Evolutionary conservation across 2,888 invertebrate genomes (phyloP), one percentile per base, ranked within the genome.

Genomic region (Diabrotica balteata): DNA sequence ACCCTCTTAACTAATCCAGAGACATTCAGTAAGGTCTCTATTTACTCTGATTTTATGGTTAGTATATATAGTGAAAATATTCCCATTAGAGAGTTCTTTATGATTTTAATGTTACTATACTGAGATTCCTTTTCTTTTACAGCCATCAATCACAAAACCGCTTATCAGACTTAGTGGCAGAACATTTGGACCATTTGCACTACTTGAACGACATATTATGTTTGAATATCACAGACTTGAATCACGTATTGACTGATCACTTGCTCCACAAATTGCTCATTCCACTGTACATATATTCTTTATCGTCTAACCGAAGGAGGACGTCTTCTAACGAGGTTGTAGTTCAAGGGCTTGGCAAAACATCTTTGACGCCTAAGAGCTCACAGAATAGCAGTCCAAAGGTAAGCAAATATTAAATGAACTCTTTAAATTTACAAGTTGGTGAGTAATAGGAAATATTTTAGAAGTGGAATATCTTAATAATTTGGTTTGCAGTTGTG

Each of bases 151-250:
- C 95, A 22, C 92, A 95, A 80, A 93, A 94, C 78, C 90, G 95
- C 78, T 87, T 99, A 59, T 91, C 96, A 9, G 97, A 97, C 84
- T 85, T 98, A 72, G 97, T 98, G 2, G 98, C 97, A 0, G 98
- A 98, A 84, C 98, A 98, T 84, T 86, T 98, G 73, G 98, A 99
- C 84, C 97, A 98, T 83, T 88, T 98, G 10, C 98, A 98, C 85
- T 98, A 98, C 83, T 87, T 98, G 66, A 98, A 98, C 81, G 98
- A 98, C 81, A 98, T 98, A 77, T 88, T 99, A 22, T 91, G 94
- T 79, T 88, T 98, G 66, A 92, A 95, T 82, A 97, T 98, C 76
- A 91, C 93, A 61, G 94, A 95, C 80, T 87, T 98, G 63, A 98
- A 98, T 84, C 93, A 95, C 78, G 96, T 98, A 57, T 86, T 98